phyloP scores from a whole-genome alignment of 1,140 invertebrate genomes.

The Aricia agestis region DNA sequence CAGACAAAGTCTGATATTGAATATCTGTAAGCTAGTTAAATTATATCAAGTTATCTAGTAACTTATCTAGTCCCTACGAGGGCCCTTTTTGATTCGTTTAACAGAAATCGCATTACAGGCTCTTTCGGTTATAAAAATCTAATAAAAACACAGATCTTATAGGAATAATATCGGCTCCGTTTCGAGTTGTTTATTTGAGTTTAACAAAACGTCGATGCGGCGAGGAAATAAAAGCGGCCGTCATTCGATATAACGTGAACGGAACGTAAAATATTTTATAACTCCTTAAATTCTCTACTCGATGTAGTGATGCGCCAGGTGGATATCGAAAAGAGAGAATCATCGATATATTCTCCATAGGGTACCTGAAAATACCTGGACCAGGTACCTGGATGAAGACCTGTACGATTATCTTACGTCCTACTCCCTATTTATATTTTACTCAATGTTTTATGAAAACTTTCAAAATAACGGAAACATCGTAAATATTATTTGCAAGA shows the following conservation, averaged over 20 bases:
- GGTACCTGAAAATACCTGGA: no score
- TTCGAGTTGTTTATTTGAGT: constrained; percentile 11
- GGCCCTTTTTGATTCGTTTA: background rate
- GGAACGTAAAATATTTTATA: constrained; percentile 5
- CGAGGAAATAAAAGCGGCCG: constrained; percentile 1
- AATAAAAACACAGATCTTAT: constrained; percentile 1
- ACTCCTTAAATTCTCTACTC: constrained; percentile 4
- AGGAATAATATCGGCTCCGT: background rate
- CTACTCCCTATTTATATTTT: no score
- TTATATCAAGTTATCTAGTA: background rate
- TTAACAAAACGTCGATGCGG: background rate
- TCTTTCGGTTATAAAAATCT: background rate
- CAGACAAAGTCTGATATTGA: background rate
- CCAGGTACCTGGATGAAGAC: no score
- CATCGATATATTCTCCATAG: background rate
- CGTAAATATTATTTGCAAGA: no score
- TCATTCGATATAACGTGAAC: constrained; percentile 12
- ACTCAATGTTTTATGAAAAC: no score
- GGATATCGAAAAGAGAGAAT: background rate
- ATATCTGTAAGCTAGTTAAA: background rate
- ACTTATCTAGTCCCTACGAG: background rate
- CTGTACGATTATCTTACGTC: no score
- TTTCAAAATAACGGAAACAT: no score
- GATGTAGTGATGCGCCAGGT: background rate
- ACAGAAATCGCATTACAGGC: constrained; percentile 6